Conservation (phyloP, 2,888 invertebrate species). For the Phorcus lineatus region DNA sequence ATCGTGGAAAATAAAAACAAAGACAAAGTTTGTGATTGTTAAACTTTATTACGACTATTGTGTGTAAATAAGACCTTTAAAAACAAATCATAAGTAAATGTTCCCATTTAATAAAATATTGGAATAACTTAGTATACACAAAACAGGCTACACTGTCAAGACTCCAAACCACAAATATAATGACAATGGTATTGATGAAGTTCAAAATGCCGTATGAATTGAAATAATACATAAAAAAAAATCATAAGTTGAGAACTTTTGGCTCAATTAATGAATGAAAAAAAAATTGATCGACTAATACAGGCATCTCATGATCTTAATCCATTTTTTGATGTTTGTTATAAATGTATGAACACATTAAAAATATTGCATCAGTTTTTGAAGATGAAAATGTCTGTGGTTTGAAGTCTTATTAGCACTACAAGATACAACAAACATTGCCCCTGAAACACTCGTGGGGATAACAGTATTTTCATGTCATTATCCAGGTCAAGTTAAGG, state of each 20-base stretch:
- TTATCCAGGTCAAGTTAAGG: too few relatives aligned
- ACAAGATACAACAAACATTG: background rate
- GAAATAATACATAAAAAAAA: too few relatives aligned
- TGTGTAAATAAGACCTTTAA: constrained; percentile 25
- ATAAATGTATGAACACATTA: constrained; percentile 16
- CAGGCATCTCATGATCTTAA: too few relatives aligned
- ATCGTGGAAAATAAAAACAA: background rate
- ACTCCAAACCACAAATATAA: constrained; percentile 2
- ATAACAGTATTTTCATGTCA: too few relatives aligned
- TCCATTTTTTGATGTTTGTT: too few relatives aligned
- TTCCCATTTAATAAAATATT: constrained; percentile 2
- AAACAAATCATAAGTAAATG: constrained; percentile 15
- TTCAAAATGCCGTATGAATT: background rate
- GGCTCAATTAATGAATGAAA: too few relatives aligned
- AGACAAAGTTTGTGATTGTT: background rate
- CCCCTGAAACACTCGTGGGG: too few relatives aligned
- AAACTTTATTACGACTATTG: constrained; percentile 24
- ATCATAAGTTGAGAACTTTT: too few relatives aligned
- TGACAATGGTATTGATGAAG: background rate
- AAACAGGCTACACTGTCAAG: background rate
- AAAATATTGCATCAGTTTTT: background rate
- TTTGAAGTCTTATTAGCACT: constrained; percentile 16
- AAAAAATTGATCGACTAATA: too few relatives aligned
- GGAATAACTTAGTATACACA: background rate
- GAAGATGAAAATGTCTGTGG: background rate